These are phyloP conservation scores for Acronicta aceris DNA, from an alignment of 2,888 invertebrate genomes.

Conservation along the genomic window DNA sequence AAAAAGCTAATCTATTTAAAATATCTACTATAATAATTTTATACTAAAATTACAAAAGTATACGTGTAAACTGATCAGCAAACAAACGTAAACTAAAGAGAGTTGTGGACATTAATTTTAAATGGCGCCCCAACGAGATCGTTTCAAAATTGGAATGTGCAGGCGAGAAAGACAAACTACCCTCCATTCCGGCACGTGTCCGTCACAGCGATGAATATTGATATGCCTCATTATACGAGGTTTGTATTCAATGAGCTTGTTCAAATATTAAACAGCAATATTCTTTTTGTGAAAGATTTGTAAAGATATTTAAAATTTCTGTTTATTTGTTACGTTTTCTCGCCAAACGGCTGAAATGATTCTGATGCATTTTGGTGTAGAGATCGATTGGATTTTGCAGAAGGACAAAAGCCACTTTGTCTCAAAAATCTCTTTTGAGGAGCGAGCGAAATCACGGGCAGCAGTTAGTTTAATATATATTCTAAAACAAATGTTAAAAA, in stretches of 20 bases:
- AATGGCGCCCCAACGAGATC: constrained; percentile 23
- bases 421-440: too few species aligned
- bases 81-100: constrained; percentile 12
- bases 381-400: too few species aligned
- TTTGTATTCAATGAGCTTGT: constrained; percentile 34
- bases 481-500: too few species aligned
- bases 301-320: not conserved
- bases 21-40: not conserved
- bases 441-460: too few species aligned
- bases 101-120: constrained; percentile 23
- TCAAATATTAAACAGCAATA: constrained; percentile 33
- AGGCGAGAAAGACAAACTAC: constrained; percentile 36
- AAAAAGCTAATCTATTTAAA: too few species aligned
- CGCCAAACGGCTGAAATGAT: too few species aligned
- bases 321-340: too few species aligned
- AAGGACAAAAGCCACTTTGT: too few species aligned
- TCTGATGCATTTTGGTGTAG: too few species aligned
- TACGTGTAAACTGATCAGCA: constrained; percentile 11
- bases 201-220: constrained; percentile 73
- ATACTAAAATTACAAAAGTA: not conserved
- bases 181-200: constrained; percentile 71
- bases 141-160: constrained; percentile 30
- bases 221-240: constrained; percentile 69
- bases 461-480: too few species aligned
- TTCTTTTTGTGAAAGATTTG: constrained; percentile 4